phyloP scores from a whole-genome alignment of 2,888 invertebrate genomes.

The Lacanobia oleracea region DNA sequence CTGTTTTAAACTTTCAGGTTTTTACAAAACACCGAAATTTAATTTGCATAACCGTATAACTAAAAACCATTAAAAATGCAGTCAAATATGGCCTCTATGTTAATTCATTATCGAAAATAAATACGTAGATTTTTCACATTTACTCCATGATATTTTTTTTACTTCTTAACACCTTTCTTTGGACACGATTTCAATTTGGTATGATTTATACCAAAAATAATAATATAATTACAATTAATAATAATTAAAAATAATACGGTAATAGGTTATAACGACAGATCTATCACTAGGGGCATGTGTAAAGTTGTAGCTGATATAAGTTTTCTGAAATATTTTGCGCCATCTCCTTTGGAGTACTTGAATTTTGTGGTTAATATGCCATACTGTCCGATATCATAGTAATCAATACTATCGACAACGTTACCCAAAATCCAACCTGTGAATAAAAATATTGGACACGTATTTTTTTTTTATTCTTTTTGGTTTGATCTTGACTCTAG shows the following conservation, averaged over 20 bases:
- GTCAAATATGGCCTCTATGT: conserved; percentile 80
- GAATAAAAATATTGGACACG: no score
- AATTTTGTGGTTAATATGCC: no score
- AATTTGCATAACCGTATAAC: conserved; percentile 70
- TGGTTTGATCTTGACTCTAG: no score
- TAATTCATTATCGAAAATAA: conserved; percentile 78
- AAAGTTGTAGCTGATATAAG: conserved; percentile 61
- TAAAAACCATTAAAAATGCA: conserved; percentile 77
- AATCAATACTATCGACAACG: no score
- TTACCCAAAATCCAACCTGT: no score
- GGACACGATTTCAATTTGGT: conserved; percentile 86
- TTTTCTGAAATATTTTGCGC: conserved; percentile 60
- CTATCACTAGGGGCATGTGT: conserved; percentile 69
- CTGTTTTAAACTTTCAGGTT: conserved; percentile 68
- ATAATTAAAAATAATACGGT: conserved; percentile 61
- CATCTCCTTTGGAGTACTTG: neutral
- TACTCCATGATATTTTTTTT: conserved; percentile 74
- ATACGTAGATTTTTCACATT: conserved; percentile 77
- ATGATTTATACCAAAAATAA: conserved; percentile 75
- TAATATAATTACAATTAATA: conserved; percentile 67
- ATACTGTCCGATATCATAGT: no score
- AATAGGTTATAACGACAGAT: conserved; percentile 68
- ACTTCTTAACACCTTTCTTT: conserved; percentile 80
- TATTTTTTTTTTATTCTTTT: no score
- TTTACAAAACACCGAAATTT: conserved; percentile 75